Percentiles rank a stretch among this genome's conserved stretches.
These are phyloP conservation scores for Stylophora pistillata DNA, from an alignment of 64 coral and sea anemone genomes.

Conservation along the genomic window DNA sequence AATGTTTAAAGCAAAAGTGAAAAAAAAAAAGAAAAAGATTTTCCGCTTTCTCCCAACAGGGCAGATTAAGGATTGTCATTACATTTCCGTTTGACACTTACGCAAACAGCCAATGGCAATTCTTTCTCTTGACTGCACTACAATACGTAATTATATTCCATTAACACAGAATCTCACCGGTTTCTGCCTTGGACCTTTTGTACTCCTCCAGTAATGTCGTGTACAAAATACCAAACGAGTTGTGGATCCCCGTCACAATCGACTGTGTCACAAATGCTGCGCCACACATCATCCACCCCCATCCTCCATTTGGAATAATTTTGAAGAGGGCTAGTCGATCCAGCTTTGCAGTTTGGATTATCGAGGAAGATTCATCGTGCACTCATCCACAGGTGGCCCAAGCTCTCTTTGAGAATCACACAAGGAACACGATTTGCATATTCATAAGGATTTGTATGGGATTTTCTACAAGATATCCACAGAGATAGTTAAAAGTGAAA, in stretches of 20 bases:
- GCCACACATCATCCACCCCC: conserved; percentile 55
- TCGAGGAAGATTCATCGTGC: not conserved
- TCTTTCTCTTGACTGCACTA: not conserved
- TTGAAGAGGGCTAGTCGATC: not conserved
- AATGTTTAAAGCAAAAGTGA: too few relatives aligned
- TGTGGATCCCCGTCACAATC: conserved; percentile 53
- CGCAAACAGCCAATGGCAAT: not conserved
- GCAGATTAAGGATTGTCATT: too few relatives aligned
- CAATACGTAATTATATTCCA: not conserved
- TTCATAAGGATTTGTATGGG: too few relatives aligned
- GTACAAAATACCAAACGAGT: conserved; percentile 63
- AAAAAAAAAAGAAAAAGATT: too few relatives aligned
- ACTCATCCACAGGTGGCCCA: too few relatives aligned
- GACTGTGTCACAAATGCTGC: conserved; percentile 45
- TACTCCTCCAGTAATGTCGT: conserved; percentile 40
- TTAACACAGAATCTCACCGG: conserved; percentile 3
- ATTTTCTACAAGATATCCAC: too few relatives aligned
- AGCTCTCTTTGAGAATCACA: too few relatives aligned
- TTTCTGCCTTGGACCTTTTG: conserved; percentile 54
- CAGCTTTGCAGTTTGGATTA: not conserved
- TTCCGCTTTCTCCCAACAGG: too few relatives aligned
- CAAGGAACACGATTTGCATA: too few relatives aligned
- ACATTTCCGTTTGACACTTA: too few relatives aligned
- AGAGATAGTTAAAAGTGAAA: too few relatives aligned
- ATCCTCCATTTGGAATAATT: conserved; percentile 59